Evolutionary conservation across 1,140 invertebrate genomes (phyloP).

Genomic region (Drosophila littoralis): DNA sequence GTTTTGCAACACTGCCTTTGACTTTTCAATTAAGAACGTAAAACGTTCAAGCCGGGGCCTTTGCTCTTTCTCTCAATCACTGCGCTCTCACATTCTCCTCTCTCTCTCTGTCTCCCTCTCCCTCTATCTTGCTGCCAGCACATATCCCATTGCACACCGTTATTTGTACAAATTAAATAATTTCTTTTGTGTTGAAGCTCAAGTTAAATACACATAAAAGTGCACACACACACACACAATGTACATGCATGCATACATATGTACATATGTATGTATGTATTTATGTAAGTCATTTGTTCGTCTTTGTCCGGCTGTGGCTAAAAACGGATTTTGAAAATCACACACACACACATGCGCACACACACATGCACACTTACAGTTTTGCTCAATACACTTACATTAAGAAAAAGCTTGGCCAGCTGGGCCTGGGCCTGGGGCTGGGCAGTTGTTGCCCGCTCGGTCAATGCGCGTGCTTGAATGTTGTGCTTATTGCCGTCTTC

Average conservation of each 20-base stretch:
- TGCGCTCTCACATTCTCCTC: conserved; percentile 18
- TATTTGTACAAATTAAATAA: conserved; percentile 47
- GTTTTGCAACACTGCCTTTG: conserved; percentile 67
- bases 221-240: conserved; percentile 5
- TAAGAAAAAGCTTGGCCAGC: conserved; percentile 41
- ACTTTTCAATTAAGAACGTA: conserved; percentile 62
- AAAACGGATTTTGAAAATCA: conserved; percentile 49
- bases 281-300: conserved; percentile 14
- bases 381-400: conserved; percentile 35
- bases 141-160: conserved; percentile 26
- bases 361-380: conserved; percentile 21
- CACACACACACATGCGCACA: conserved; percentile 24
- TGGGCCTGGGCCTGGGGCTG: conserved; percentile 22
- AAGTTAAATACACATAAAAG: conserved; percentile 32
- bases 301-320: conserved; percentile 43
- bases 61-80: background rate
- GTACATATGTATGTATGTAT: background rate
- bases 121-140: background rate
- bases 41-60: conserved; percentile 51
- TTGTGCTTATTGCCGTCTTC: conserved; percentile 31
- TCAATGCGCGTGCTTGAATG: conserved; percentile 74
- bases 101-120: background rate
- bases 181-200: conserved; percentile 52
- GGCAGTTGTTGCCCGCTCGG: conserved; percentile 39
- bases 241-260: background rate